phyloP scores from a whole-genome alignment of 2,797 vertebrate species.

The Dromococcyx pavoninus region DNA sequence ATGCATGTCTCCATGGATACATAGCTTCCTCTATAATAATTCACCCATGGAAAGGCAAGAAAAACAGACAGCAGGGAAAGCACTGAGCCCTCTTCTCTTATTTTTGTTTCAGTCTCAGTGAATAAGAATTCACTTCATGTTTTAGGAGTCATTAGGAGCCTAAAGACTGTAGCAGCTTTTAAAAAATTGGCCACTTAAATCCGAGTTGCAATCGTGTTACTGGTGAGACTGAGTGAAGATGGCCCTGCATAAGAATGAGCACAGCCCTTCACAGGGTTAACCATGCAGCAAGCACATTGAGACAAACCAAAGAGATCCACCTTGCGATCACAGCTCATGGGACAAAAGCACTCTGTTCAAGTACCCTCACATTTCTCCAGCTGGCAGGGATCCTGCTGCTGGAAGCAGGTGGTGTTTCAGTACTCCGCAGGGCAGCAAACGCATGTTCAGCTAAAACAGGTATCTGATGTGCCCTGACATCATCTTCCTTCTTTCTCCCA shows the following conservation, averaged over 20 bases:
- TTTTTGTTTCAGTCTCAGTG: conserved; percentile 38
- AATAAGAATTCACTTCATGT: conserved; percentile 39
- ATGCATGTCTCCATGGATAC: conserved; percentile 56
- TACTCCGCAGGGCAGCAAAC: background rate
- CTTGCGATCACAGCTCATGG: fast-evolving
- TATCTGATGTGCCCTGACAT: background rate
- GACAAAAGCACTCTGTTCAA: background rate
- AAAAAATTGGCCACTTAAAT: conserved; percentile 52
- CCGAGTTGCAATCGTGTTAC: background rate
- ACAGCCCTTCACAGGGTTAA: background rate
- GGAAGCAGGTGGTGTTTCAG: background rate
- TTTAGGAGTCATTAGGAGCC: conserved; percentile 59
- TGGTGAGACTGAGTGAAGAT: background rate
- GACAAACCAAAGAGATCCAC: background rate
- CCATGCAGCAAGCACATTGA: background rate
- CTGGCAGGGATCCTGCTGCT: background rate
- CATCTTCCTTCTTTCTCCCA: background rate
- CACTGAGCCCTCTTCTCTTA: conserved; percentile 3
- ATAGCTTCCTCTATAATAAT: conserved; percentile 39
- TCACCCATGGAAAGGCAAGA: conserved; percentile 53
- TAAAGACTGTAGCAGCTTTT: conserved; percentile 62
- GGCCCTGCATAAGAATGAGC: conserved; percentile 9
- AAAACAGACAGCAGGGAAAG: conserved; percentile 15
- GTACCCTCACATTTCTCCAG: background rate
- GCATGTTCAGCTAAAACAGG: background rate